Evolutionary conservation across 1,140 invertebrate genomes (phyloP).

Genomic region (Aphaenogaster floridana): DNA sequence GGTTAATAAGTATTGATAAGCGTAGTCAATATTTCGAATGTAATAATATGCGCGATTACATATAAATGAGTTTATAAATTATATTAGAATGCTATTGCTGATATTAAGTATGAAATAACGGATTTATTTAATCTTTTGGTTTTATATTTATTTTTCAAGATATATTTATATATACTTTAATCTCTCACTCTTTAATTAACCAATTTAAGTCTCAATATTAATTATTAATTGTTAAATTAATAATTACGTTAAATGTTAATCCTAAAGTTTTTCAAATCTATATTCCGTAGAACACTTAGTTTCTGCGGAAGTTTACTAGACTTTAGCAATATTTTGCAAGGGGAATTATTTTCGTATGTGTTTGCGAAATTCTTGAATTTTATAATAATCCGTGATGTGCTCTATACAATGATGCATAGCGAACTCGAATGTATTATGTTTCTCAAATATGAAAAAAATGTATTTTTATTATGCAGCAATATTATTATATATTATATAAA

Average conservation of each 20-base stretch:
- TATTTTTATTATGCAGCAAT: background rate
- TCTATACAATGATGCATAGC: background rate
- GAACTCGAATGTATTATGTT: background rate
- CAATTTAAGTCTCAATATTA: background rate
- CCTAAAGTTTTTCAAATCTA: conserved; percentile 15
- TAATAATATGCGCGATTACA: background rate
- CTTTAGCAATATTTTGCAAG: conserved; percentile 34
- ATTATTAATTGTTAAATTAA: background rate
- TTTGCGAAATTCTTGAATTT: conserved; percentile 44
- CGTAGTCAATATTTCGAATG: background rate
- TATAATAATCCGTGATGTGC: conserved; percentile 4
- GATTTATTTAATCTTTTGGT: background rate
- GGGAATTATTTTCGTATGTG: conserved; percentile 21
- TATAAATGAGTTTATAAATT: background rate
- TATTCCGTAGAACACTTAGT: background rate
- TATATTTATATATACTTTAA: background rate
- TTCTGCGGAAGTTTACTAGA: conserved; percentile 38
- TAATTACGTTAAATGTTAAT: background rate
- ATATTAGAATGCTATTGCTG: background rate
- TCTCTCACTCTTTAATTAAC: background rate
- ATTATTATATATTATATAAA: background rate
- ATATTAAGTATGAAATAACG: background rate
- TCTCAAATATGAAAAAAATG: background rate
- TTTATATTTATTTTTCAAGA: background rate
- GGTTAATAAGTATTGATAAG: background rate